These are phyloP conservation scores for Pseudorhombus dupliciocellatus DNA, from an alignment of 2,113 vertebrate species.

Conservation along the genomic window DNA sequence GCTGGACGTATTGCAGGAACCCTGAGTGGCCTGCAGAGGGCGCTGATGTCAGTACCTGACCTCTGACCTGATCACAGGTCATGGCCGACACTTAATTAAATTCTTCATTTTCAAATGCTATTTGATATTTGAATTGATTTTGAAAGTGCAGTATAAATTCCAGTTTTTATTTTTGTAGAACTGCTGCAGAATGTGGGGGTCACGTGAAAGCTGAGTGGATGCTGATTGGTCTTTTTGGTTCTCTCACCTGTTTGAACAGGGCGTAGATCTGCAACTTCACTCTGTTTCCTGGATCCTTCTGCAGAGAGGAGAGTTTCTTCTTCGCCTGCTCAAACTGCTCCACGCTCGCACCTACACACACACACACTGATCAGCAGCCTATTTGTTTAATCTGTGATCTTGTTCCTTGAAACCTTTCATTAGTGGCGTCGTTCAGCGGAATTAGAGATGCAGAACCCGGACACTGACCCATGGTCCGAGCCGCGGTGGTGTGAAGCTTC, in stretches of 20 bases:
- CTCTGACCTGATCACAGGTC: too few species aligned
- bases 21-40: slow-evolving; percentile 85
- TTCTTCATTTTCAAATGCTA: too few species aligned
- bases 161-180: too few species aligned
- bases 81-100: too few species aligned
- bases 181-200: too few species aligned
- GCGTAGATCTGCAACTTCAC: slow-evolving; percentile 91
- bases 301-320: slow-evolving; percentile 83
- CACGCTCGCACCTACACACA: slow-evolving; percentile 68
- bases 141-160: too few species aligned
- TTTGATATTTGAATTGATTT: too few species aligned
- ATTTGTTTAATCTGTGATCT: neutral
- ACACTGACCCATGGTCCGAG: slow-evolving; percentile 81
- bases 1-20: slow-evolving; percentile 87
- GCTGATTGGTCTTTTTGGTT: too few species aligned
- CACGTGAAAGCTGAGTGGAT: too few species aligned
- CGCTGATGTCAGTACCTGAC: neutral
- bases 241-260: slow-evolving; percentile 96
- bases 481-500: slow-evolving; percentile 74
- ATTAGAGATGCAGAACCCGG: too few species aligned
- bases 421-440: too few species aligned
- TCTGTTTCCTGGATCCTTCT: slow-evolving; percentile 89
- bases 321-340: slow-evolving; percentile 88
- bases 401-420: neutral
- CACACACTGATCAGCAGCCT: too few species aligned